These are phyloP conservation scores for Ceratina japonica DNA, from an alignment of 1,140 invertebrate genomes.

Conservation along the genomic window DNA sequence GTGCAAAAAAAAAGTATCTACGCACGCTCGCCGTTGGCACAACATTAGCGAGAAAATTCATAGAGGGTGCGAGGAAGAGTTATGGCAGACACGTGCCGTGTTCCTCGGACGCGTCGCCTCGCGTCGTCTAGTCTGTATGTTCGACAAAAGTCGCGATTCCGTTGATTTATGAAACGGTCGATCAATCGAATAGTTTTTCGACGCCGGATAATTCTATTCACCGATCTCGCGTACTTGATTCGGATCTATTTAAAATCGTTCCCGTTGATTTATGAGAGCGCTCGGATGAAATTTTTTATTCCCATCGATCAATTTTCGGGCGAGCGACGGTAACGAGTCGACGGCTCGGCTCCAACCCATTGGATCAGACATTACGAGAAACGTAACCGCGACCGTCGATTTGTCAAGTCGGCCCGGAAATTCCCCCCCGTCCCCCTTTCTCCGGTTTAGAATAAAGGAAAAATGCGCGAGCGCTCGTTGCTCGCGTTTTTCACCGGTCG, in stretches of 20 bases:
- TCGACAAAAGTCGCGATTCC: neutral
- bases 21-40: conserved; percentile 37
- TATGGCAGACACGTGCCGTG: conserved; percentile 42
- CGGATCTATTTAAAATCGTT: no score
- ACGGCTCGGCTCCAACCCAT: neutral
- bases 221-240: no score
- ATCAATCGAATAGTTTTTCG: no score
- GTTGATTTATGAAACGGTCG: neutral
- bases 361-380: neutral
- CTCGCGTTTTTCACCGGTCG: conserved; percentile 13
- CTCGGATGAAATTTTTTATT: no score
- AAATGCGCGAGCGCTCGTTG: neutral
- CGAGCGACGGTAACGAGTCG: no score
- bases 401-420: neutral
- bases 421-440: neutral
- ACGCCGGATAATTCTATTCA: no score
- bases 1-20: conserved; percentile 27
- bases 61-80: conserved; percentile 40
- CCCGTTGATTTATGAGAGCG: no score
- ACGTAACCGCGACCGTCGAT: conserved; percentile 18
- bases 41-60: conserved; percentile 58
- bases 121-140: conserved; percentile 27
- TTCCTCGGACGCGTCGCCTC: conserved; percentile 23
- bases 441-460: neutral
- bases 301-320: no score